Base-by-base conservation (phyloP, 2,888 invertebrate species). In the Phyllotreta striolata region DNA sequence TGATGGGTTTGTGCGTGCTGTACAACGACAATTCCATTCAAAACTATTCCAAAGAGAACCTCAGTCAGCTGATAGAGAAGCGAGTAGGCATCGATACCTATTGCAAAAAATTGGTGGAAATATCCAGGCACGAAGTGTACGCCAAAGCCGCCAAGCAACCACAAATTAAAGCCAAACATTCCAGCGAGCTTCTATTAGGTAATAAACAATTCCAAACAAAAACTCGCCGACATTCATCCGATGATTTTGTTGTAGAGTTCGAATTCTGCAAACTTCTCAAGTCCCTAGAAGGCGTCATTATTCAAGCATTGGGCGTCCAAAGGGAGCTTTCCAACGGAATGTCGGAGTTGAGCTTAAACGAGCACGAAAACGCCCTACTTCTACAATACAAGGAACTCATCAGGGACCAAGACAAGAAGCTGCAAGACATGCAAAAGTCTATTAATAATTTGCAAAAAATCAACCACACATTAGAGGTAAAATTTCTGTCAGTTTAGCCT, bases 201-300 rank as follows among this genome's bases (percentile, higher is more conserved):
- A 14, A 49, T 3, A 14, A n/a, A 1, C 44, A 7, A 13, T 10
- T 10, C 7, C 12, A 12, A n/a, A 14, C 41, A 9, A 41, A 7
- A 41, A 41, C 10, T 41, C 41, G 5, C 7, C 6, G 3, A 12
- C 3, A 12, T 10, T 44, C 8, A 44, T 44, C 7, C 14, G n/a
- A 47, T 13, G 1, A 47, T 34, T 44, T 44, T 1, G 14, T 47
- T 47, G 34, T 49, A 44, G 98, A 99, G 81, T 95, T 93, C 79
- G 95, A 97, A 82, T 99, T 98, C 84, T 96, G 97, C 76, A 89
- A 90, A 76, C 84, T 98, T 34, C 94, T 95, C 79, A 98, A 96
- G 81, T 87, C 86, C 0, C 81, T 92, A 38, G 93, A 93, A 83
- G 75, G 78, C 4, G 67, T 73, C n/a, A 75, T 77, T 43, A 73